Conservation (phyloP, 1,140 invertebrate species). For the Zaprionus tsacasi region DNA sequence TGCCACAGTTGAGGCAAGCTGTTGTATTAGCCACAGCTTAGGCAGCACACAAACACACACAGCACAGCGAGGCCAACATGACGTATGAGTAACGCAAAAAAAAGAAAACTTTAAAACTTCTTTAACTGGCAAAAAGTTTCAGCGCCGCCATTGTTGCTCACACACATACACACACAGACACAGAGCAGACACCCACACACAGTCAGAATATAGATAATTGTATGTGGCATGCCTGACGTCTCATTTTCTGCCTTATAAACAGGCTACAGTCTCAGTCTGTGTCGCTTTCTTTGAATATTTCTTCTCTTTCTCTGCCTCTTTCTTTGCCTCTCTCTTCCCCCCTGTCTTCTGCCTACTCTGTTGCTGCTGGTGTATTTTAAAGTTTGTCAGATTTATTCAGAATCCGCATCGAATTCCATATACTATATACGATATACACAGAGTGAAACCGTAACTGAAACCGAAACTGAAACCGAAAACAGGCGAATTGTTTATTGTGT, state of each 20-base stretch:
- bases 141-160: background rate
- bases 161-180: background rate
- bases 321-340: background rate
- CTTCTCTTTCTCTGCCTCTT: conserved; percentile 38
- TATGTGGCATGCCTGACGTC: conserved; percentile 70
- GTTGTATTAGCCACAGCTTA: conserved; percentile 36
- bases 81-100: conserved; percentile 51
- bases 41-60: background rate
- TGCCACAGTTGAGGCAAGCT: conserved; percentile 12
- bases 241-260: conserved; percentile 77
- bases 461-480: conserved; percentile 17
- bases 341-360: background rate
- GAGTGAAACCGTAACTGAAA: conserved; percentile 18
- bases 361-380: conserved; percentile 71
- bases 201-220: conserved; percentile 33
- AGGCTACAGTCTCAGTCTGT: conserved; percentile 35
- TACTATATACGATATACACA: background rate
- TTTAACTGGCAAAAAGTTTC: conserved; percentile 34
- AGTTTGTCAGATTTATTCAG: conserved; percentile 64
- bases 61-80: conserved; percentile 48
- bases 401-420: conserved; percentile 6
- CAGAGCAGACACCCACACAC: background rate
- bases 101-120: conserved; percentile 57
- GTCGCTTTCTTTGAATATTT: background rate
- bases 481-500: conserved; percentile 43